phyloP scores from a whole-genome alignment of 2,797 vertebrate species.

The Macropus fuliginosus region DNA sequence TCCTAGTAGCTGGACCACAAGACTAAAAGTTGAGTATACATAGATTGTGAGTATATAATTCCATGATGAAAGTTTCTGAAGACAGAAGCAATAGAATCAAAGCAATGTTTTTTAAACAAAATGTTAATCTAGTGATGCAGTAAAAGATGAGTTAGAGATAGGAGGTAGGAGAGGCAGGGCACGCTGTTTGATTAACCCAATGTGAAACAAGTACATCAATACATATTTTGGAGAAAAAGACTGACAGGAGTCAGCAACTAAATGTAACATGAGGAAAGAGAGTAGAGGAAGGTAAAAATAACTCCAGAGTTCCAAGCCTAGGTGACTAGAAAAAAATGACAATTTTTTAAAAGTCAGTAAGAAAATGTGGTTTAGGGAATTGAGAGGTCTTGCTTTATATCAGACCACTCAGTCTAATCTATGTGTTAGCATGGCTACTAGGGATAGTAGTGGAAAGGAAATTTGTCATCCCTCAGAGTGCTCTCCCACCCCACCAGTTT shows the following conservation, averaged over 20 bases:
- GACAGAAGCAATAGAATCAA: background rate
- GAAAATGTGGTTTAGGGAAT: background rate
- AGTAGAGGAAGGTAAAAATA: background rate
- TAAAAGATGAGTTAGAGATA: background rate
- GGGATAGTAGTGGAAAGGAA: background rate
- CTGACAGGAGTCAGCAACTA: background rate
- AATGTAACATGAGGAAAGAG: background rate
- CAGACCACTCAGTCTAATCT: background rate
- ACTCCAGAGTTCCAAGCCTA: background rate
- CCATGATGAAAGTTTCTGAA: background rate
- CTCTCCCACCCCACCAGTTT: too few species aligned
- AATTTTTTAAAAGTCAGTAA: background rate
- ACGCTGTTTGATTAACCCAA: background rate
- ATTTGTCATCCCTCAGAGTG: background rate
- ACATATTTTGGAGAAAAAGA: background rate
- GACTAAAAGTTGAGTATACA: background rate
- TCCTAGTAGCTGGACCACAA: background rate
- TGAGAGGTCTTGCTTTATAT: background rate
- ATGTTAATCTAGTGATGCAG: background rate
- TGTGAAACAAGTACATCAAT: background rate
- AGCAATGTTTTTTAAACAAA: background rate
- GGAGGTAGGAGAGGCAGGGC: background rate
- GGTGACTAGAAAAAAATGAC: background rate
- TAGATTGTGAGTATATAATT: background rate
- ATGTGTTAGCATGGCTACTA: background rate